Evolutionary conservation across 2,888 invertebrate genomes (phyloP).

Genomic region (Enchytraeus crypticus): DNA sequence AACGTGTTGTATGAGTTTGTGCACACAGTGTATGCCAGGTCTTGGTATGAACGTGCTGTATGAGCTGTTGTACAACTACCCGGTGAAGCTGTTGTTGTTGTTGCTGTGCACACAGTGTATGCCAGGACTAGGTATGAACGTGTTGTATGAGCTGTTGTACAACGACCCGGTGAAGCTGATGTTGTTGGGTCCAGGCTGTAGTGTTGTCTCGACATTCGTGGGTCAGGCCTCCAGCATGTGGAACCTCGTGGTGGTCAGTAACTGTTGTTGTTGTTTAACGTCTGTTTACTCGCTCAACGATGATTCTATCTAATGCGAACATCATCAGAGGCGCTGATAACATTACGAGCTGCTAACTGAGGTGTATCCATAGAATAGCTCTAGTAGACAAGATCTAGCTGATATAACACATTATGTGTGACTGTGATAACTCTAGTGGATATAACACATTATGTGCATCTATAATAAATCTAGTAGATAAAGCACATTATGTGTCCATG

Average conservation of each 20-base stretch:
- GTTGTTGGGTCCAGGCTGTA: conserved; percentile 75
- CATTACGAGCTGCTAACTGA: background rate
- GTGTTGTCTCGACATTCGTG: conserved; percentile 95
- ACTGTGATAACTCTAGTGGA: no score
- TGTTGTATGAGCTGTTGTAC: conserved; percentile 96
- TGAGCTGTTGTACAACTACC: no score
- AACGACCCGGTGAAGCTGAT: conserved; percentile 64
- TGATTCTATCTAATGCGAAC: background rate
- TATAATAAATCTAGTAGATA: no score
- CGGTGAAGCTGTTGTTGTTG: no score
- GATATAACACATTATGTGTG: no score
- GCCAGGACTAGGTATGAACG: conserved; percentile 92
- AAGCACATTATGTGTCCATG: no score
- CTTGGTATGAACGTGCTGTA: no score
- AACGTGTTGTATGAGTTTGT: no score
- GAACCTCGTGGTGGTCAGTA: conserved; percentile 95
- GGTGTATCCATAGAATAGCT: no score
- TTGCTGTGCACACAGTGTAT: conserved; percentile 93
- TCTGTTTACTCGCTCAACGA: background rate
- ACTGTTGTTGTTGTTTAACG: background rate
- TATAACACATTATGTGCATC: no score
- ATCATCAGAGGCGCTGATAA: background rate
- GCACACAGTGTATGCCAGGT: no score
- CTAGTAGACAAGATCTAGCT: no score
- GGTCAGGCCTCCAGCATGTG: conserved; percentile 99